phyloP scores from a whole-genome alignment of 37 sponge, comb jelly and placozoan species.

The Oopsacas minuta region DNA sequence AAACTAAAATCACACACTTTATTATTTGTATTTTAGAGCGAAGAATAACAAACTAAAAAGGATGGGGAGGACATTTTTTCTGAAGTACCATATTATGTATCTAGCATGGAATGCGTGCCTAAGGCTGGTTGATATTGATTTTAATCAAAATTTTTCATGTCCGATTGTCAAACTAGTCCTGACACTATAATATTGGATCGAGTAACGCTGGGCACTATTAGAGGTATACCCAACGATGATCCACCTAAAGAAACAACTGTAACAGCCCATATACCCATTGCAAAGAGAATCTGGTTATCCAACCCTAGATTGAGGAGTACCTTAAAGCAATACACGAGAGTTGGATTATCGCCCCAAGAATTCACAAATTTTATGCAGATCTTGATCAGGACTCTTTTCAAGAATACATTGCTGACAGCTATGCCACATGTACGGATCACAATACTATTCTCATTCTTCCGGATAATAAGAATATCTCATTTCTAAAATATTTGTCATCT shows the following conservation, averaged over 20 bases:
- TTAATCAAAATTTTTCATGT: neutral
- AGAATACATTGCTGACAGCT: neutral
- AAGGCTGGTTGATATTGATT: neutral
- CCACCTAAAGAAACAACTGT: neutral
- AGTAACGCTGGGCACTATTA: neutral
- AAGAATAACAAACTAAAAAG: neutral
- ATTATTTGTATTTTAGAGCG: too few relatives aligned
- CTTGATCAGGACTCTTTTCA: neutral
- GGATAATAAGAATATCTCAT: neutral
- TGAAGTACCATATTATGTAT: neutral
- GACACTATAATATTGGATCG: neutral
- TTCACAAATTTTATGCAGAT: neutral
- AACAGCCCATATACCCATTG: neutral
- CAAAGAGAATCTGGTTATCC: neutral
- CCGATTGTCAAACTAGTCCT: neutral
- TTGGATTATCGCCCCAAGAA: neutral
- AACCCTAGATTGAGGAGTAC: neutral
- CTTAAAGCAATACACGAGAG: neutral
- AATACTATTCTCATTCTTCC: neutral
- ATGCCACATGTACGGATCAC: neutral
- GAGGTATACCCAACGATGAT: neutral
- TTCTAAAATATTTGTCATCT: neutral
- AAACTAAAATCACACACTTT: too few relatives aligned
- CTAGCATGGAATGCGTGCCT: neutral
- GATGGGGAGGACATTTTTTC: neutral